A percentile compares a stretch with the other conserved stretches of the same genome.
phyloP scores from a whole-genome alignment of 2,888 invertebrate species.

The Stenodera caucasica region DNA sequence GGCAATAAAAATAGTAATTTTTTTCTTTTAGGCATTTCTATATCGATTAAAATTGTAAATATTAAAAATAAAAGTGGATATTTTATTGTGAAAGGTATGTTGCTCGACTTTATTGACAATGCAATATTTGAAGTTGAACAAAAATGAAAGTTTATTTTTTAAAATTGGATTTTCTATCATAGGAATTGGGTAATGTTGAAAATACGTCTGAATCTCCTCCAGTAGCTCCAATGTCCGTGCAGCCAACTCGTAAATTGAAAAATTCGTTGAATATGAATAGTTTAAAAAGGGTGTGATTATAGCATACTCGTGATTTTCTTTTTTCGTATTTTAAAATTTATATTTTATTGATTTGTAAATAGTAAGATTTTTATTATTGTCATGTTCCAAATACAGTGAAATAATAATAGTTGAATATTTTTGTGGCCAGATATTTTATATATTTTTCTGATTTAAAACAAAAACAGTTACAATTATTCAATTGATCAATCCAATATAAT shows the following conservation, averaged over 20 bases:
- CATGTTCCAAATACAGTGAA: constrained; percentile 3
- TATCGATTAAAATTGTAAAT: constrained; percentile 18
- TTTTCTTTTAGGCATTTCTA: constrained; percentile 12
- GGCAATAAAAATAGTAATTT: neutral
- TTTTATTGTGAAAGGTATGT: constrained; percentile 7
- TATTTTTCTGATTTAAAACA: neutral
- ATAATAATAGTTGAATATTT: neutral
- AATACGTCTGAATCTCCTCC: constrained; percentile 58
- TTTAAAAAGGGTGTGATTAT: constrained; percentile 66
- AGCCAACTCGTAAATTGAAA: constrained; percentile 79
- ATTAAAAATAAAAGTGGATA: constrained; percentile 6
- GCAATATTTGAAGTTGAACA: constrained; percentile 12
- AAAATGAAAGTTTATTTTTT: neutral
- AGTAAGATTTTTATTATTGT: constrained; percentile 33
- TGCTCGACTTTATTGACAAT: constrained; percentile 12
- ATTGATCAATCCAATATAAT: neutral
- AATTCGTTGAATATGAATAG: constrained; percentile 67
- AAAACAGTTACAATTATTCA: neutral
- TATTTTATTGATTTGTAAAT: constrained; percentile 50
- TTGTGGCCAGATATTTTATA: constrained; percentile 5
- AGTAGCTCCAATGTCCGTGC: constrained; percentile 80
- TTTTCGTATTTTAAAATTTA: constrained; percentile 40
- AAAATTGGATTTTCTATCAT: constrained; percentile 46
- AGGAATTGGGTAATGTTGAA: constrained; percentile 73
- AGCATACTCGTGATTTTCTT: constrained; percentile 46